Percentiles rank a stretch among this genome's conserved stretches.
Evolutionary conservation across 2,888 invertebrate species (phyloP).

Genomic region (Norana najaformis): DNA sequence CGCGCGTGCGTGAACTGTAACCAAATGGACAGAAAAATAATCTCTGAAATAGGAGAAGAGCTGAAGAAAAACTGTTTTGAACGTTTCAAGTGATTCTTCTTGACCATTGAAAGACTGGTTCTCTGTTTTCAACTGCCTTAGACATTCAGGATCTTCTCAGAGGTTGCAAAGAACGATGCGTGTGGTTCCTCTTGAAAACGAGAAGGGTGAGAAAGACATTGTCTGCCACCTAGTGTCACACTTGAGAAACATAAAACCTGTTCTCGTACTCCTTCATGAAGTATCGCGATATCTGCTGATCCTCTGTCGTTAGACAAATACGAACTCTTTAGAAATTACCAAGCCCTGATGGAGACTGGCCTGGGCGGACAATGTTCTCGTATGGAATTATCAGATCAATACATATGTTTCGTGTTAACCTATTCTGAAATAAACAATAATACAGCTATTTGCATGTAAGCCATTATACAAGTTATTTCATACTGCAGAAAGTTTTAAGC

Average conservation of each 20-base stretch:
- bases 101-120: background rate
- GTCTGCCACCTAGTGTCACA: background rate
- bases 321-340: background rate
- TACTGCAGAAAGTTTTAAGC: background rate
- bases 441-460: background rate
- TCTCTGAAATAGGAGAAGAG: background rate
- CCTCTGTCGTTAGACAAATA: background rate
- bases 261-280: background rate
- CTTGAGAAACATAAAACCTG: background rate
- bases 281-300: background rate
- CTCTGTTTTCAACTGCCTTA: background rate
- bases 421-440: background rate
- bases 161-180: background rate
- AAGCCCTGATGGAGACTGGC: background rate
- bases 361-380: background rate
- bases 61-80: background rate
- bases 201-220: constrained; percentile 7
- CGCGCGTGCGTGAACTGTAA: background rate
- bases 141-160: background rate
- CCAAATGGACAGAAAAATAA: background rate
- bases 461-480: background rate
- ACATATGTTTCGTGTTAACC: too few species aligned
- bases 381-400: background rate
- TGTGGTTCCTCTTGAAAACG: background rate
- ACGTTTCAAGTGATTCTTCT: background rate